Base-by-base conservation (phyloP, 1,140 invertebrate species). In the Lineus longissimus region DNA sequence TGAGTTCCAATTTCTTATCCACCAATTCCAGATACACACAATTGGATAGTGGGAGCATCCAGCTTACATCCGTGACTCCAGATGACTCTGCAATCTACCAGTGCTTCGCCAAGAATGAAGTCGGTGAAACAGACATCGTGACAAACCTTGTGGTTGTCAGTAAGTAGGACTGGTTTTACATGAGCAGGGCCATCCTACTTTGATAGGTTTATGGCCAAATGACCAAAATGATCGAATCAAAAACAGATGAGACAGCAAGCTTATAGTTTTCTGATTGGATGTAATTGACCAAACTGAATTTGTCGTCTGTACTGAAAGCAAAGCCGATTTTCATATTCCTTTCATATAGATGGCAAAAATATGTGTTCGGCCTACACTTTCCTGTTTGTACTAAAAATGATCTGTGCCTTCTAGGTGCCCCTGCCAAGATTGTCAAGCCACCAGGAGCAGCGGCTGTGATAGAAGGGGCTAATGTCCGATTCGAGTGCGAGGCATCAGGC, bases 111-210 rank as follows among this genome's bases (percentile, higher is more conserved):
- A 85, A 82, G 1, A 80, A 77, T 69, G 45, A 19, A 70, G 95
- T 91, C 1, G 95, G 95, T 13, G 90, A 95, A 79, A 88, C 89
- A 23, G 94, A 91, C 9, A 88, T 89, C 59, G 91, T 90, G 66
- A 94, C 93, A 2, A 97, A 93, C 93, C 84, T 98, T 9, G 90
- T 91, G 85, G 93, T 95, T 33, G 96, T 95, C 88, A 95, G 94
- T 96, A 87, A 91, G 92, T 90, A 51, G 55, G 47, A n/a, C n/a
- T n/a, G n/a, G n/a, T n/a, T n/a, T n/a, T n/a, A 25, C 73, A 70
- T 63, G 15, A 4, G n/a, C n/a, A 22, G 9, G 11, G 15, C 33
- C 13, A 17, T 15, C 27, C 13, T 22, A 27, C 29, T 11, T 40
- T 19, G 6, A 6, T 43, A 2, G 7, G 15, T 9, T 11, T 19